These are phyloP conservation scores for Dynastes grantii DNA, from an alignment of 2,888 invertebrate genomes.

Conservation along the genomic window DNA sequence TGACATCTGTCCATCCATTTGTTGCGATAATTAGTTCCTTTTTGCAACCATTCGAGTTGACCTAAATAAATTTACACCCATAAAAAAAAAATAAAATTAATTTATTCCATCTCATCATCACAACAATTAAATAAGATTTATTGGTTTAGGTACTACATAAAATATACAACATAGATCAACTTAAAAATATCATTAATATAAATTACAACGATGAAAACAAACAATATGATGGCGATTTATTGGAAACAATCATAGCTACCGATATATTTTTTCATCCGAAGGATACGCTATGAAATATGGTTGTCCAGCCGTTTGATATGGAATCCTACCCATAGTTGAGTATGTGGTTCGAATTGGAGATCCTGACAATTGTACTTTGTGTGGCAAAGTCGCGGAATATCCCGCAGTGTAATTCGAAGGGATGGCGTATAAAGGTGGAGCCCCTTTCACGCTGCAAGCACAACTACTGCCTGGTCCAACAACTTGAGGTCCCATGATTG, in stretches of 20 bases:
- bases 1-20: too few relatives aligned
- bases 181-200: constrained; percentile 45
- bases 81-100: constrained; percentile 8
- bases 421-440: constrained; percentile 73
- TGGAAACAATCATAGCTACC: constrained; percentile 66
- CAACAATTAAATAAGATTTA: constrained; percentile 23
- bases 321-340: constrained; percentile 77
- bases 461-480: constrained; percentile 73
- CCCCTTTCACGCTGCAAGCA: constrained; percentile 71
- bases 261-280: constrained; percentile 79
- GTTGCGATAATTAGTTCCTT: too few relatives aligned
- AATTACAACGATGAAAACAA: constrained; percentile 45
- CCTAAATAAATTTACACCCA: background rate
- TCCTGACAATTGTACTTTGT: constrained; percentile 75
- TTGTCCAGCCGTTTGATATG: constrained; percentile 70
- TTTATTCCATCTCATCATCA: constrained; percentile 12
- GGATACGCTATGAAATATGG: constrained; percentile 78
- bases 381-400: constrained; percentile 78
- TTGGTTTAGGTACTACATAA: constrained; percentile 41
- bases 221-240: constrained; percentile 26
- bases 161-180: constrained; percentile 46
- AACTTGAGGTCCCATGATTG: constrained; percentile 62
- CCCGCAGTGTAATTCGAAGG: constrained; percentile 72
- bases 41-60: too few relatives aligned
- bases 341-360: constrained; percentile 74